phyloP scores from a whole-genome alignment of 2,113 vertebrate species.

The Oophaga pumilio region DNA sequence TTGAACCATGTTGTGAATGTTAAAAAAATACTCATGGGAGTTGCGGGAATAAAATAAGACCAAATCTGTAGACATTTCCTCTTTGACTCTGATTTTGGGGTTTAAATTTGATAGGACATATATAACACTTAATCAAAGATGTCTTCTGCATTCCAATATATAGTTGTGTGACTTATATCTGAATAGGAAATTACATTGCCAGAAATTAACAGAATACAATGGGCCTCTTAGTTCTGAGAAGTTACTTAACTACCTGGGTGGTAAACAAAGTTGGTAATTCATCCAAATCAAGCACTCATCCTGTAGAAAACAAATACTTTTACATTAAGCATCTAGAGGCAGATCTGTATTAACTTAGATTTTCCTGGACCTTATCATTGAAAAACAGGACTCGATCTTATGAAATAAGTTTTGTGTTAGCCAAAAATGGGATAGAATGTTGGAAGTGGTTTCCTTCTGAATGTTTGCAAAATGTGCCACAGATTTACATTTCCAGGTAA shows the following conservation, averaged over 20 bases:
- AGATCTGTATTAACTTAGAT: constrained; percentile 31
- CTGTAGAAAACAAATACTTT: constrained; percentile 34
- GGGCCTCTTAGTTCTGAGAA: not conserved
- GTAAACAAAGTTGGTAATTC: constrained; percentile 36
- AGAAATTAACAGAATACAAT: constrained; percentile 24
- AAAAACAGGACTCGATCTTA: constrained; percentile 5
- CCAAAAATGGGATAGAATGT: constrained; percentile 18
- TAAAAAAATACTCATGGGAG: too few relatives aligned
- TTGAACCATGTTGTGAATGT: too few relatives aligned
- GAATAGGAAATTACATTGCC: not conserved
- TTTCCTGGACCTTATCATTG: constrained; percentile 14
- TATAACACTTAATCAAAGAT: not conserved
- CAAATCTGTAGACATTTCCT: too few relatives aligned
- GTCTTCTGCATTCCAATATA: not conserved
- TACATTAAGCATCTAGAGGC: constrained; percentile 44
- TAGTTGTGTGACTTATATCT: not conserved
- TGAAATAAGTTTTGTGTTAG: constrained; percentile 10
- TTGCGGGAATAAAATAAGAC: too few relatives aligned
- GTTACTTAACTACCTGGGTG: constrained; percentile 38
- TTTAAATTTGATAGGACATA: not conserved
- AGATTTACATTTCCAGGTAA: constrained; percentile 9
- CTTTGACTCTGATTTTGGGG: too few relatives aligned
- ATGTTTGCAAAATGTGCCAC: constrained; percentile 17
- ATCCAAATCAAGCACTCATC: constrained; percentile 44
- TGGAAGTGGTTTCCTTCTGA: constrained; percentile 20